A percentile compares a stretch with the other conserved stretches of the same genome.
phyloP scores from a whole-genome alignment of 1,140 invertebrate species.

The Drosophila tani region DNA sequence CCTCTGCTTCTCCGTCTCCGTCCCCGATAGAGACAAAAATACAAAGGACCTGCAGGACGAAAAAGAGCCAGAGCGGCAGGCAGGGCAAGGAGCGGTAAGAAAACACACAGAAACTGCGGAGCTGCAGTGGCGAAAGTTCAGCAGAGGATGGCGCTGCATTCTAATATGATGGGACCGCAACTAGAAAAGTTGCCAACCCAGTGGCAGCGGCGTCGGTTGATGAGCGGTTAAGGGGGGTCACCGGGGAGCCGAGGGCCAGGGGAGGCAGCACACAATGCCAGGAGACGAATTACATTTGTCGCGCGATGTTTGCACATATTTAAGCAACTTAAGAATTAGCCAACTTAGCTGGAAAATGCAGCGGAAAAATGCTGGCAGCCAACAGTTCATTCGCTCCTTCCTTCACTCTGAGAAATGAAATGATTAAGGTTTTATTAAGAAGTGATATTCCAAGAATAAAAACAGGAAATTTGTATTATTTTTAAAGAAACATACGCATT shows the following conservation, averaged over 20 bases:
- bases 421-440: not conserved
- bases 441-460: no score
- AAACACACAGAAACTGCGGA: slow-evolving; percentile 48
- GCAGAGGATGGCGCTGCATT: slow-evolving; percentile 54
- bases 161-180: slow-evolving; percentile 61
- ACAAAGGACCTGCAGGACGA: slow-evolving; percentile 20
- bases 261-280: slow-evolving; percentile 29
- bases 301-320: slow-evolving; percentile 77
- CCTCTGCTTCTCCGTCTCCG: slow-evolving; percentile 3
- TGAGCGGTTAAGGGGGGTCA: slow-evolving; percentile 9
- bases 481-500: no score
- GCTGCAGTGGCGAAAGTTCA: slow-evolving; percentile 48
- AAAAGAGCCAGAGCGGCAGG: not conserved
- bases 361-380: slow-evolving; percentile 57
- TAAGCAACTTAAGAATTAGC: slow-evolving; percentile 77
- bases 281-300: slow-evolving; percentile 79
- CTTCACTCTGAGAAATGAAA: not conserved
- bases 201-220: slow-evolving; percentile 20
- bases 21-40: slow-evolving; percentile 49
- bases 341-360: slow-evolving; percentile 66
- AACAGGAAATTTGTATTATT: no score
- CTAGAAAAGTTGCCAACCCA: slow-evolving; percentile 53
- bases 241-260: not conserved
- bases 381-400: slow-evolving; percentile 17
- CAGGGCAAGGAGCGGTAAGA: not conserved